Conservation (phyloP, 2,888 invertebrate species). For the Xanthorhoe spadicearia region DNA sequence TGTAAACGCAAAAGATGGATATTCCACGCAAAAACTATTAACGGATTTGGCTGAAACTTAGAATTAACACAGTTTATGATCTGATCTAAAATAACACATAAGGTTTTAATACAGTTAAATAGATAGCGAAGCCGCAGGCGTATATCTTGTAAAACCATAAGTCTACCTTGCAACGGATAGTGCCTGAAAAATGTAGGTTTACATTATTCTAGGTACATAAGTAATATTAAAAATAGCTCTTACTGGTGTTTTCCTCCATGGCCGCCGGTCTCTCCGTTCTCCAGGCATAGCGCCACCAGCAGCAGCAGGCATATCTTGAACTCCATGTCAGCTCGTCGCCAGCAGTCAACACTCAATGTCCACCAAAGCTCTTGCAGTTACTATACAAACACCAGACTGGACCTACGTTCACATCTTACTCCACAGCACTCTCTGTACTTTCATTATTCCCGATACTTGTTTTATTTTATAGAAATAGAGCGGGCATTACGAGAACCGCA, state of each 20-base stretch:
- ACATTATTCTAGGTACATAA: neutral
- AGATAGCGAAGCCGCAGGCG: too few species aligned
- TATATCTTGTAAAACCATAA: too few species aligned
- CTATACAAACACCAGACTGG: slow-evolving; percentile 52
- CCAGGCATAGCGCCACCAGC: slow-evolving; percentile 64
- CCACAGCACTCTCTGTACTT: slow-evolving; percentile 63
- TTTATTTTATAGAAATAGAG: slow-evolving; percentile 61
- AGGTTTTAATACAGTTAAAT: too few species aligned
- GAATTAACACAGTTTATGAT: too few species aligned
- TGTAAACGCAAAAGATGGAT: too few species aligned
- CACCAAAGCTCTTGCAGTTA: slow-evolving; percentile 50
- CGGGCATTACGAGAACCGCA: slow-evolving; percentile 61
- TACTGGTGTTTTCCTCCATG: slow-evolving; percentile 77
- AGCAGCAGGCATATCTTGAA: slow-evolving; percentile 64
- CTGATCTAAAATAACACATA: too few species aligned
- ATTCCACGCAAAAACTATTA: too few species aligned
- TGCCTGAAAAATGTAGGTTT: slow-evolving; percentile 8
- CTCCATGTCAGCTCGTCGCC: slow-evolving; percentile 58
- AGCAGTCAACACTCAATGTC: slow-evolving; percentile 49
- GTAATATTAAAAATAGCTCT: slow-evolving; percentile 45
- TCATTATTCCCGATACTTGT: slow-evolving; percentile 60
- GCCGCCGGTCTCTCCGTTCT: slow-evolving; percentile 71
- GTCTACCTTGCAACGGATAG: too few species aligned
- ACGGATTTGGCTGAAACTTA: too few species aligned
- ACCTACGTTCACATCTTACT: slow-evolving; percentile 72